Conservation (phyloP, 2,888 invertebrate genomes). For the Ichneumoninae sp. region DNA sequence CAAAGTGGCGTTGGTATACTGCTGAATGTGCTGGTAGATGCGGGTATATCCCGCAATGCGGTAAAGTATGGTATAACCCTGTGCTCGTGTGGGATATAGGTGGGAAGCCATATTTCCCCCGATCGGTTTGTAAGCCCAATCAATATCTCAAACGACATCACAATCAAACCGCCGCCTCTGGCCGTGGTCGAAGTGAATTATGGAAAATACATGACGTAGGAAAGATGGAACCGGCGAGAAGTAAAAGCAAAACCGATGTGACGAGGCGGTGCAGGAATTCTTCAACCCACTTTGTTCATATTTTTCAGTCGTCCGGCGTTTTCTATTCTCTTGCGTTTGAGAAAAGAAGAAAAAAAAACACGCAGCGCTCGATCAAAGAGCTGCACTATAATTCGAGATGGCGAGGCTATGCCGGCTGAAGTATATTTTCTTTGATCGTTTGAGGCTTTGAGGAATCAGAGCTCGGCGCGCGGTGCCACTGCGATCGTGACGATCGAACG, state of each 20-base stretch:
- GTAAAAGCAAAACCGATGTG: not conserved
- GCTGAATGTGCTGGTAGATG: constrained; percentile 51
- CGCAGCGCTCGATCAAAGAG: not conserved
- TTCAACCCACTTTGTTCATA: constrained; percentile 23
- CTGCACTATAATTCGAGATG: constrained; percentile 20
- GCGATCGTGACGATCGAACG: constrained; percentile 10
- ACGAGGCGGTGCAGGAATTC: constrained; percentile 12
- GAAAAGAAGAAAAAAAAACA: not conserved
- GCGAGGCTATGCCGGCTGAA: not conserved
- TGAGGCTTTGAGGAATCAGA: constrained; percentile 5
- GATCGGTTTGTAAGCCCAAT: constrained; percentile 73
- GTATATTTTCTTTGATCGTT: not conserved
- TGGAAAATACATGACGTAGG: constrained; percentile 30
- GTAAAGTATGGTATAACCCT: constrained; percentile 52
- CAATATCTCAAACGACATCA: constrained; percentile 56
- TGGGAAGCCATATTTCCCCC: constrained; percentile 45
- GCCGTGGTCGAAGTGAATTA: constrained; percentile 6
- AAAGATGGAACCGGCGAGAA: not conserved
- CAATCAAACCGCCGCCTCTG: not conserved
- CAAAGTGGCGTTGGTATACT: constrained; percentile 20
- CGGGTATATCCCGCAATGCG: constrained; percentile 72
- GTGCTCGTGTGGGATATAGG: constrained; percentile 19
- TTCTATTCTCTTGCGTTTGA: not conserved
- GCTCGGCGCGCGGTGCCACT: not conserved
- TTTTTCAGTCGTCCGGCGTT: constrained; percentile 7